These are phyloP conservation scores for Tuberolachnus salignus DNA, from an alignment of 2,888 invertebrate genomes.

Conservation along the genomic window DNA sequence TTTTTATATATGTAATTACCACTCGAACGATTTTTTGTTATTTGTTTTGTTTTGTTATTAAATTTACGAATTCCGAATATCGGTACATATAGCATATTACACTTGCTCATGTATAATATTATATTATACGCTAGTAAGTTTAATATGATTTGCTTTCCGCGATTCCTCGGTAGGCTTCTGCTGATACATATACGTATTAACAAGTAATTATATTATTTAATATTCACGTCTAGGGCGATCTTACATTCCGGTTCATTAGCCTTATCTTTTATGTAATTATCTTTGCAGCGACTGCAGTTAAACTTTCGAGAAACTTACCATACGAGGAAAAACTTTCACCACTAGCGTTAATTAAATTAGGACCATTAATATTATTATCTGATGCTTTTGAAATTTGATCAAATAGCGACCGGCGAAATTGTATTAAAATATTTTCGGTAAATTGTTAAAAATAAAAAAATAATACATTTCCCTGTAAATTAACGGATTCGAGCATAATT, in stretches of 20 bases:
- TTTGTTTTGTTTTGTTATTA: too few relatives aligned
- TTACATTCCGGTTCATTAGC: conserved; percentile 38
- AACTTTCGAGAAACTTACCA: conserved; percentile 14
- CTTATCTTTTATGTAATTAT: conserved; percentile 36
- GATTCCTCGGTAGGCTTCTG: not conserved
- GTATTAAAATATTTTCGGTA: not conserved
- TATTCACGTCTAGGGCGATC: conserved; percentile 19
- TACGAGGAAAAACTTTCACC: conserved; percentile 17
- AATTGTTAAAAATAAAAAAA: too few relatives aligned
- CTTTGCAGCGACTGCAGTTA: not conserved
- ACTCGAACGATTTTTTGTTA: too few relatives aligned
- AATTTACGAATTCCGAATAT: too few relatives aligned
- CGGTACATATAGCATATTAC: too few relatives aligned
- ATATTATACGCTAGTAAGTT: too few relatives aligned
- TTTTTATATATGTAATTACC: too few relatives aligned
- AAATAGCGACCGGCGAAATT: not conserved
- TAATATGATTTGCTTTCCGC: not conserved
- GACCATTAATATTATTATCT: not conserved
- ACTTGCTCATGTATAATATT: too few relatives aligned
- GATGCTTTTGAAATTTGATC: not conserved
- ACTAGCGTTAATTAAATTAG: not conserved
- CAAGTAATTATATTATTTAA: conserved; percentile 29
- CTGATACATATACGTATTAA: not conserved
- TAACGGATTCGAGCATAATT: too few relatives aligned
- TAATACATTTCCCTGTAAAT: too few relatives aligned